A percentile compares a stretch with the other conserved stretches of the same genome.
Evolutionary conservation across 2,888 invertebrate species (phyloP).

Genomic region (Gryllus longicercus): DNA sequence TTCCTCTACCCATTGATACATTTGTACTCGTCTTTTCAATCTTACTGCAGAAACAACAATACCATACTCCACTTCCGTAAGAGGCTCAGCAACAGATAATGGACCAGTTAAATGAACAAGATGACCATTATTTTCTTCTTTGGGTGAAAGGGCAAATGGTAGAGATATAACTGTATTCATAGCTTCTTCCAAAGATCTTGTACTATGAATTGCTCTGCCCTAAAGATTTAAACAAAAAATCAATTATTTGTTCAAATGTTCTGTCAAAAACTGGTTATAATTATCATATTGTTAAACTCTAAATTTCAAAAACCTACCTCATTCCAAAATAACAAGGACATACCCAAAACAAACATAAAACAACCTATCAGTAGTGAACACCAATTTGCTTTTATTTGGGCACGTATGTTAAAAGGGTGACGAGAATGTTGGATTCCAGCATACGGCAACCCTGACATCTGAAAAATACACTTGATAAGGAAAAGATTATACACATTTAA

Average conservation of each 20-base stretch:
- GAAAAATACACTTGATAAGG: too few relatives aligned
- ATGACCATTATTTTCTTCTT: conserved; percentile 65
- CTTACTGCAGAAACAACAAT: conserved; percentile 81
- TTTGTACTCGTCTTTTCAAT: conserved; percentile 79
- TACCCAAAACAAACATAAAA: conserved; percentile 62
- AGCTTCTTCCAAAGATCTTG: conserved; percentile 75
- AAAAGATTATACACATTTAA: too few relatives aligned
- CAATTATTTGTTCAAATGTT: too few relatives aligned
- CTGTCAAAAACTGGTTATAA: too few relatives aligned
- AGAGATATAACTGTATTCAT: conserved; percentile 58
- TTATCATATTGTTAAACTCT: too few relatives aligned
- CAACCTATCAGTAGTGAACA: conserved; percentile 67
- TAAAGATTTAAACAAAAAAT: conserved; percentile 41
- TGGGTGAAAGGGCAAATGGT: conserved; percentile 48
- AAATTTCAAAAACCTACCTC: conserved; percentile 58
- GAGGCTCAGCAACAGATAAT: conserved; percentile 70
- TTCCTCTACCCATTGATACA: conserved; percentile 92
- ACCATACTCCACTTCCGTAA: conserved; percentile 82
- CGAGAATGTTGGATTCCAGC: neutral
- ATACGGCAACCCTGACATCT: neutral
- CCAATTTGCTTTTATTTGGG: conserved; percentile 67
- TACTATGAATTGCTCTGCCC: conserved; percentile 77
- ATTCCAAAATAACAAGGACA: conserved; percentile 75
- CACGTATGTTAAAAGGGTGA: neutral
- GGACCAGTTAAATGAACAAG: conserved; percentile 76